phyloP scores from a whole-genome alignment of 2,888 invertebrate genomes.

The Xylota sylvarum region DNA sequence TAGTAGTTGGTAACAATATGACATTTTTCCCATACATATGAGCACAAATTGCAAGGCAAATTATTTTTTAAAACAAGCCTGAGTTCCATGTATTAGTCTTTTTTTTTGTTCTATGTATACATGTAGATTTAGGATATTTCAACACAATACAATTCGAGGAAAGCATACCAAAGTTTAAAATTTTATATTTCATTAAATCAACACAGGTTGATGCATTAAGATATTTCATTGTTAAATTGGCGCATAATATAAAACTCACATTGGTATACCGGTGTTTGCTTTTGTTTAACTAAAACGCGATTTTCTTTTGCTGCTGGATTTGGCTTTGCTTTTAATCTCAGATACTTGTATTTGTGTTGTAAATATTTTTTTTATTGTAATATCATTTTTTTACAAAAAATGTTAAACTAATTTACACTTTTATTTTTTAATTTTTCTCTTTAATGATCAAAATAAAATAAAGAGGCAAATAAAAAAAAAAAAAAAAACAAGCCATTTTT shows the following conservation, averaged over 20 bases:
- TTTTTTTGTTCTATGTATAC: no score
- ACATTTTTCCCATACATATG: not conserved
- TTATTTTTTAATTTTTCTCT: not conserved
- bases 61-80: no score
- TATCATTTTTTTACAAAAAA: not conserved
- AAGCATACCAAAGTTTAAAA: no score
- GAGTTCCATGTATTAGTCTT: no score
- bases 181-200: no score
- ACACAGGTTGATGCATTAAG: no score
- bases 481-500: not conserved
- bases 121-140: no score
- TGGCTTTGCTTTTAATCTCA: not conserved
- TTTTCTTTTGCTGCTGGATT: no score
- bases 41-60: not conserved
- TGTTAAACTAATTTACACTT: not conserved
- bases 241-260: no score
- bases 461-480: conserved; percentile 2
- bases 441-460: not conserved
- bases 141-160: no score
- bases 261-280: not conserved
- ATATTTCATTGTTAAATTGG: no score
- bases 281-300: not conserved
- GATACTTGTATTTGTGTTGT: not conserved
- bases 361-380: conserved; percentile 7
- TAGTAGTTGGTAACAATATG: not conserved